Conservation (phyloP, 2,113 vertebrate species). For the Ammodytes dubius region DNA sequence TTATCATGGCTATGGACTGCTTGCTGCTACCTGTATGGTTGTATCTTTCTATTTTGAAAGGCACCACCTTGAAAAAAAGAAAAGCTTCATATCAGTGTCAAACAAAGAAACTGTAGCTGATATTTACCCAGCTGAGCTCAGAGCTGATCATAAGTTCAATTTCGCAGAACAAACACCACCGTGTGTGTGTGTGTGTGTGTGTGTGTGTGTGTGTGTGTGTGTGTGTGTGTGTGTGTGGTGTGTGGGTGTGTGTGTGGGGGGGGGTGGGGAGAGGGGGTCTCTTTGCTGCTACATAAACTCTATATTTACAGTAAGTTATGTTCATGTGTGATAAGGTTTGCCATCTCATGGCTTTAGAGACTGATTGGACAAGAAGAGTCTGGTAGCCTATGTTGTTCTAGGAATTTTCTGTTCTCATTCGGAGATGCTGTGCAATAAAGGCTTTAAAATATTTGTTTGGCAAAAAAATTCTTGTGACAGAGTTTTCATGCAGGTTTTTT, state of each 20-base stretch:
- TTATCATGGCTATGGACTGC: slow-evolving; percentile 7
- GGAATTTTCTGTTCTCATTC: slow-evolving; percentile 52
- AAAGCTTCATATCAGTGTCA: slow-evolving; percentile 54
- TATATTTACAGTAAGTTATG: slow-evolving; percentile 50
- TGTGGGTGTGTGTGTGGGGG: neutral
- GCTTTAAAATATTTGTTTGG: slow-evolving; percentile 57
- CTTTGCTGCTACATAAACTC: slow-evolving; percentile 66
- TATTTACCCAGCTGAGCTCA: slow-evolving; percentile 61
- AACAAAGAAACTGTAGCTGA: slow-evolving; percentile 61
- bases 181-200: slow-evolving; percentile 35
- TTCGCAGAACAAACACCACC: slow-evolving; percentile 60
- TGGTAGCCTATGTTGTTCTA: slow-evolving; percentile 16
- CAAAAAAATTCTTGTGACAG: slow-evolving; percentile 6
- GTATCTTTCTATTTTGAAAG: slow-evolving; percentile 25
- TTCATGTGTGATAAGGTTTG: slow-evolving; percentile 35
- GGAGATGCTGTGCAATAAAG: slow-evolving; percentile 78
- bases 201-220: too few species aligned
- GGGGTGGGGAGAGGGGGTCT: slow-evolving; percentile 9
- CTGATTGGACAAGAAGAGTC: neutral
- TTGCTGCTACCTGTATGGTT: slow-evolving; percentile 29
- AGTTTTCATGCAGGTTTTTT: slow-evolving; percentile 1
- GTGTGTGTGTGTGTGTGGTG: slow-evolving; percentile 38
- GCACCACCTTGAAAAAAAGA: slow-evolving; percentile 19
- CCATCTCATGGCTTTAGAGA: slow-evolving; percentile 21
- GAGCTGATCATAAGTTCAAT: slow-evolving; percentile 61